Evolutionary conservation across 64 coral and sea anemone genomes (phyloP).

Genomic region (Stylophora pistillata): DNA sequence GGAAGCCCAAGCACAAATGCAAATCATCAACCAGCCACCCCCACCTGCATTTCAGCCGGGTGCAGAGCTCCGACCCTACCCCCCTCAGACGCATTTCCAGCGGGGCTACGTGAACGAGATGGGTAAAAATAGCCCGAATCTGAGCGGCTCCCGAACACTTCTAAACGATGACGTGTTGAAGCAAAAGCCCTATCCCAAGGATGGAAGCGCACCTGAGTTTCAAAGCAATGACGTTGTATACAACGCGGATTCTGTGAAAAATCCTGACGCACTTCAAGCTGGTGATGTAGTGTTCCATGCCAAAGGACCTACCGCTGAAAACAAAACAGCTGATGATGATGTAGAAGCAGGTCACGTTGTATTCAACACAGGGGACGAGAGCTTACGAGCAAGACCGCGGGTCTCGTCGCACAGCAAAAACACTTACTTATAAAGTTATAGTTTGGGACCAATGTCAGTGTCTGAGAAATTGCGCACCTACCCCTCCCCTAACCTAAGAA

Average conservation of each 20-base stretch:
- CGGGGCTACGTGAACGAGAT: conserved; percentile 6
- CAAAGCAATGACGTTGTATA: background rate
- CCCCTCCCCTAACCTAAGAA: too few species aligned
- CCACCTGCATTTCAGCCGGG: background rate
- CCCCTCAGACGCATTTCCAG: background rate
- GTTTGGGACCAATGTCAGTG: too few species aligned
- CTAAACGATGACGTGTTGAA: conserved; percentile 10
- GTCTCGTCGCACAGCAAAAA: conserved; percentile 10
- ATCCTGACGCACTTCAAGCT: background rate
- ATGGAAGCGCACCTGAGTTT: background rate
- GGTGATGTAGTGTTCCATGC: background rate
- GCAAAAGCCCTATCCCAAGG: background rate
- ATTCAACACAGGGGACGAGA: background rate
- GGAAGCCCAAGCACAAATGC: background rate
- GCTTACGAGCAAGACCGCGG: conserved; percentile 16
- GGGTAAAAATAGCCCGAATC: conserved; percentile 7
- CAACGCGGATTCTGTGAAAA: background rate
- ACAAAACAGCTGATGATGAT: conserved; percentile 9
- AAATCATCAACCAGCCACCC: background rate
- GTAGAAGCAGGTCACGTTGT: background rate
- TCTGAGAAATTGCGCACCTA: too few species aligned
- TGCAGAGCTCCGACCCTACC: background rate
- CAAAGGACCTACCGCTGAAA: background rate
- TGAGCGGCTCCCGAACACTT: conserved; percentile 16
- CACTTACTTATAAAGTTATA: conserved; percentile 7